A percentile compares a stretch with the other conserved stretches of the same genome.
Conservation (phyloP, 2,113 vertebrate species). For the Dolichallabes microphthalmus region DNA sequence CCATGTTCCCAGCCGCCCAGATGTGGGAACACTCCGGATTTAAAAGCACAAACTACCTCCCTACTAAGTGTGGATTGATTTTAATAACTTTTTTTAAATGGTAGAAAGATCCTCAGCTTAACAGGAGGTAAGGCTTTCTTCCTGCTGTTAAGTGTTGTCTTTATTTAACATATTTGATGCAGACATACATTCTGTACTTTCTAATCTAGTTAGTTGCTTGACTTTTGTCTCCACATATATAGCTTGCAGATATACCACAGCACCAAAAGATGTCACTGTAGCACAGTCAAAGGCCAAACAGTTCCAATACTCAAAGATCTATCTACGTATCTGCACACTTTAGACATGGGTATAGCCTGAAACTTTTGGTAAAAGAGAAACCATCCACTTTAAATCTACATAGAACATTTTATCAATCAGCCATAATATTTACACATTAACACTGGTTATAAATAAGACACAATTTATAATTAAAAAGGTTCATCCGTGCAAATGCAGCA, state of each 20-base stretch:
- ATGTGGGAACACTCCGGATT: not conserved
- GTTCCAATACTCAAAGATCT: not conserved
- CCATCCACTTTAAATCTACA: not conserved
- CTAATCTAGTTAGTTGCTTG: constrained; percentile 5
- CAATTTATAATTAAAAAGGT: too few relatives aligned
- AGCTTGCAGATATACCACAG: constrained; percentile 7
- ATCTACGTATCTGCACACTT: not conserved
- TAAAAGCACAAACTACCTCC: not conserved
- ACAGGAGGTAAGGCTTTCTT: not conserved
- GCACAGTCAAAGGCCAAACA: constrained; percentile 54
- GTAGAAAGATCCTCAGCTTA: not conserved
- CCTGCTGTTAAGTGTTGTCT: not conserved
- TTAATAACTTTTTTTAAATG: not conserved
- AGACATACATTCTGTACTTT: not conserved
- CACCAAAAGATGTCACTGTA: constrained; percentile 76
- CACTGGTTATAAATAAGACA: too few relatives aligned
- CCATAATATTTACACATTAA: too few relatives aligned
- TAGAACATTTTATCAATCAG: not conserved
- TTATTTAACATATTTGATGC: constrained; percentile 6
- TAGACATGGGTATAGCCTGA: not conserved
- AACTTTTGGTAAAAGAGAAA: not conserved
- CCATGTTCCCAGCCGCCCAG: not conserved
- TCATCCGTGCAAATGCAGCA: too few relatives aligned
- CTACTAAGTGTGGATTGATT: not conserved
- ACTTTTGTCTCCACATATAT: not conserved